Base-by-base conservation (phyloP, 1,140 invertebrate species). In the Phenacoccus solenopsis region DNA sequence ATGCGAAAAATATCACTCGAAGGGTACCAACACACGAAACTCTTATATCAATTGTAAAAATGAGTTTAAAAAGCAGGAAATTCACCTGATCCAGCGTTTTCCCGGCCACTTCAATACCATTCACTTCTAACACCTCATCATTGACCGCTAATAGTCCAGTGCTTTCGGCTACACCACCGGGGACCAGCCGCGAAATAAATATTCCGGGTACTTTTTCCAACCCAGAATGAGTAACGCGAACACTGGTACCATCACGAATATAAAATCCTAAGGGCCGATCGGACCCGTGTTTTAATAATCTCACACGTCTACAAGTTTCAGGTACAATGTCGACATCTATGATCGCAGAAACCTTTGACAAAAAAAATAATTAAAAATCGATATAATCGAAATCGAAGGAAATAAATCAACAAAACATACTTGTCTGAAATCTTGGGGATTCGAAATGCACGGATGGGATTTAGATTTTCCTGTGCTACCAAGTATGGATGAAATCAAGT, bases 271-370 rank as follows among this genome's bases (percentile, higher is more conserved):
- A 81, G 0, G 96, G 97, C 78, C 96, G 91, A 75, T 98, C 96
- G 0, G 93, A 96, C n/a, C 95, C 96, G 78, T 99, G 96, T 80
- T 99, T 99, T 16, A 98, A 85, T 32, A 99, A 81, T 73, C 95
- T 88, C 0, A 99, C 98, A 73, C 98, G 84, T 35, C 98, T 84
- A 81, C 94, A 97, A 5, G 96, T 96, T 79, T 98, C 96, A 28
- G 98, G 98, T 27, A 99, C 91, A 78, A 98, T 92, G 76, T 99
- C 96, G 32, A 99, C 97, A 82, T 99, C 98, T 77, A 99, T 99
- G 74, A 99, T 99, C 68, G 94, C 92, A 38, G 95, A 97, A 64
- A 94, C 91, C 87, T n/a, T n/a, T 91, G 79, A n/a, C n/a, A n/a
- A n/a, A n/a, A n/a, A n/a, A n/a, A n/a, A n/a, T n/a, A n/a, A n/a